Conservation (phyloP, 2,888 invertebrate genomes). For the Sthenelais limicola region DNA sequence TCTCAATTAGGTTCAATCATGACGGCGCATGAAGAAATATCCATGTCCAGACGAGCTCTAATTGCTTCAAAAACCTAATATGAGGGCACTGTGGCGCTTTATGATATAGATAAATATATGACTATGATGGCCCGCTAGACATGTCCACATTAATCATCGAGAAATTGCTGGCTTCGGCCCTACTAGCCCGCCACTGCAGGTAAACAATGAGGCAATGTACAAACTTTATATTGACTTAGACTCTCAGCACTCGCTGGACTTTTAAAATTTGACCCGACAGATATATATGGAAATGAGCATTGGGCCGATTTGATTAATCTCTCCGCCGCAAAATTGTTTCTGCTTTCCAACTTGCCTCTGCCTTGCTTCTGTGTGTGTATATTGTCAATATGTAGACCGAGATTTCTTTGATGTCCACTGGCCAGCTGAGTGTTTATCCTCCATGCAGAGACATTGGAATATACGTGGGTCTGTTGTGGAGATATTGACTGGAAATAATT, state of each 20-base stretch:
- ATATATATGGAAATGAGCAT: not conserved
- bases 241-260: no score
- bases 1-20: conserved; percentile 32
- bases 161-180: not conserved
- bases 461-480: conserved; percentile 28
- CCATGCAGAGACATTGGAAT: conserved; percentile 34
- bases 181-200: no score
- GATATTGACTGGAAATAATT: conserved; percentile 37
- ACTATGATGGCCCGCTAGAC: not conserved
- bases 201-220: no score
- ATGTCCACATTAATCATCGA: conserved; percentile 17
- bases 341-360: no score
- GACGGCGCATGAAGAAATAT: conserved; percentile 28
- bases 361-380: not conserved
- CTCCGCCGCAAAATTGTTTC: no score
- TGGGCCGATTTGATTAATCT: conserved; percentile 16
- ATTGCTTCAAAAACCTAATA: conserved; percentile 39
- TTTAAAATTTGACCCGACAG: conserved; percentile 19
- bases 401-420: conserved; percentile 36
- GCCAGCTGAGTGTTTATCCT: conserved; percentile 19
- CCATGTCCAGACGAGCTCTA: conserved; percentile 21
- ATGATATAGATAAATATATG: conserved; percentile 35
- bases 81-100: conserved; percentile 32
- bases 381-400: not conserved
- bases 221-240: no score